phyloP scores from a whole-genome alignment of 2,113 vertebrate species.

The Eptesicus fuscus region DNA sequence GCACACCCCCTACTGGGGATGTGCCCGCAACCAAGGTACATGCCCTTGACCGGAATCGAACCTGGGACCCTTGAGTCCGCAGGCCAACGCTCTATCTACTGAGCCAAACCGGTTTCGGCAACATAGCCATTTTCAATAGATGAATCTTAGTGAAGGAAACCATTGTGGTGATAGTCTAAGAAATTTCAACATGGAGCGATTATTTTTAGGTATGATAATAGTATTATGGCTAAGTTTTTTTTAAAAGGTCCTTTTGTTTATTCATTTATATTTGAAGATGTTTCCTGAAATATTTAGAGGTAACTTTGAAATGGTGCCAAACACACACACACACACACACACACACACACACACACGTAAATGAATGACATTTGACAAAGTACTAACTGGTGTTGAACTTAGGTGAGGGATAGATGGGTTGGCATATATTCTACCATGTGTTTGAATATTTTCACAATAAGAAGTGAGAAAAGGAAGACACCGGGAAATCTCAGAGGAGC shows the following conservation, averaged over 20 bases:
- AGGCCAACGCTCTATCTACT: too few relatives aligned
- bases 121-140: background rate
- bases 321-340: background rate
- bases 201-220: background rate
- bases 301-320: conserved; percentile 2
- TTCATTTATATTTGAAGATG: background rate
- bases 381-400: background rate
- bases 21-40: too few relatives aligned
- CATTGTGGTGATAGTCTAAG: background rate
- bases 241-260: background rate
- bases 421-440: background rate
- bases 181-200: background rate
- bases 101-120: too few relatives aligned
- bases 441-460: conserved; percentile 10
- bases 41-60: too few relatives aligned
- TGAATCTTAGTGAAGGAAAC: background rate
- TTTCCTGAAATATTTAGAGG: background rate
- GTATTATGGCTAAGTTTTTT: background rate
- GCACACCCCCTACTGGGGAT: too few relatives aligned
- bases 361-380: background rate
- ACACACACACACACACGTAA: background rate
- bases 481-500: background rate
- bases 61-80: too few relatives aligned
- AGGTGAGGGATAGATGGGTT: background rate
- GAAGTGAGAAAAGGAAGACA: background rate